Evolutionary conservation across 2,888 invertebrate species (phyloP), one percentile per base, ranked within the genome.

Genomic region (Papilio elwesi): DNA sequence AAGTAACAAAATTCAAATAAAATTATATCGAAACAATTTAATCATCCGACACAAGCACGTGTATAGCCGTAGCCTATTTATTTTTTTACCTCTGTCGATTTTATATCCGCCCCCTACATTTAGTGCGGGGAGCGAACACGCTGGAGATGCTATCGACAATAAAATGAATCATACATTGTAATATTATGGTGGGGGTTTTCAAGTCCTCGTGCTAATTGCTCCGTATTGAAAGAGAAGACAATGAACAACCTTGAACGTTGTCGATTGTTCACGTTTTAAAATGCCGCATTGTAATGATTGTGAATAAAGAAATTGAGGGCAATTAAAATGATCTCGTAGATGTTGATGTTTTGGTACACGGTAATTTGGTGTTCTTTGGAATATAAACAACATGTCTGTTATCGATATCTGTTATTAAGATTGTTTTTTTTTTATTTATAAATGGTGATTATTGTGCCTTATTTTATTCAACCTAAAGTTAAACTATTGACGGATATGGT

Each of bases 171-270:
- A 85, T 83, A 84, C 87, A 88, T 85, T 83, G 83, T 88, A 84
- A 85, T 82, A 80, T 80, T 85, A 83, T 84, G 79, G 81, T 78
- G 76, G 77, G 77, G 77, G 80, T 84, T 87, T 86, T 81, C 80
- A 83, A 83, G 83, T 82, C 80, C 82, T 82, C 77, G 76, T 84
- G 84, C 83, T 89, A 88, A 90, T 89, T 89, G 86, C 84, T 78
- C 80, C 76, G 78, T 84, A 80, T 81, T 70, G 73, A 62, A 73
- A 51, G 67, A 62, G 70, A 62, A 70, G 70, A 73, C 73, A 66
- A 73, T 73, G 55, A 69, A 69, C 53, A 73, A 80, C 78, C 79
- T 81, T 77, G 78, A 82, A 80, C 73, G 49, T n/a, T 48, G 68
- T 65, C 49, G 70, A 73, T 70, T 73, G 70, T 69, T 62, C 57